Base-by-base conservation (phyloP, 2,888 invertebrate species). In the Steinernema hermaphroditum region DNA sequence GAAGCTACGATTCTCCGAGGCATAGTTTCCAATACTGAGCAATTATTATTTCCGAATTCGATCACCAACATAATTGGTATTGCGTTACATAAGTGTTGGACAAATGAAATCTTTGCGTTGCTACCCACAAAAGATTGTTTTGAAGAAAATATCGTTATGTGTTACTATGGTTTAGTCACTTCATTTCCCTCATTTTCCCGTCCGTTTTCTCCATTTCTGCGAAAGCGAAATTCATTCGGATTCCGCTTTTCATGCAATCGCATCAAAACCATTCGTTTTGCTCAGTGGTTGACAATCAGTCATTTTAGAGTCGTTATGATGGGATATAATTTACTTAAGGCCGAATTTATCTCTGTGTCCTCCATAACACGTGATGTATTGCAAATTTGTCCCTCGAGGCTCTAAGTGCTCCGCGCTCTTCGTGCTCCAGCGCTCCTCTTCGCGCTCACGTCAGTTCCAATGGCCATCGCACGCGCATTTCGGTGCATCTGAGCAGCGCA, bases 381-480 rank as follows among this genome's bases (percentile, higher is more conserved):
- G 62, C 62, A 62, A 62, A 62, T 62, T 62, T 62, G 62, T 62
- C 62, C 62, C 62, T 62, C 8, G 62, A 62, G 62, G 62, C 62
- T n/a, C 62, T 62, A 62, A 62, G 62, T 62, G 62, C 62, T 62
- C 32, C n/a, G 4, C n/a, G n/a, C n/a, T n/a, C 62, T 62, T 16
- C n/a, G 37, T 37, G 37, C 37, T 37, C 37, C 37, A 37, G 12
- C 37, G 37, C 37, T 37, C 6, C 37, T 37, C 37, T 37, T 37
- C 37, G 37, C 37, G 12, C 32, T 62, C 62, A 62, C 62, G 62
- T 62, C 62, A 62, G 62, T 62, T 62, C 62, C 62, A 62, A 62
- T 62, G 62, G 22, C 4, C 2, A n/a, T 50, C 54, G 37, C 32
- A 32, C 29, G 62, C 29, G 34, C 32, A 12, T 29, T 12, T 34